Base-by-base conservation (phyloP, 92 coral and sea anemone genomes). In the Isaurus tuberculatus region DNA sequence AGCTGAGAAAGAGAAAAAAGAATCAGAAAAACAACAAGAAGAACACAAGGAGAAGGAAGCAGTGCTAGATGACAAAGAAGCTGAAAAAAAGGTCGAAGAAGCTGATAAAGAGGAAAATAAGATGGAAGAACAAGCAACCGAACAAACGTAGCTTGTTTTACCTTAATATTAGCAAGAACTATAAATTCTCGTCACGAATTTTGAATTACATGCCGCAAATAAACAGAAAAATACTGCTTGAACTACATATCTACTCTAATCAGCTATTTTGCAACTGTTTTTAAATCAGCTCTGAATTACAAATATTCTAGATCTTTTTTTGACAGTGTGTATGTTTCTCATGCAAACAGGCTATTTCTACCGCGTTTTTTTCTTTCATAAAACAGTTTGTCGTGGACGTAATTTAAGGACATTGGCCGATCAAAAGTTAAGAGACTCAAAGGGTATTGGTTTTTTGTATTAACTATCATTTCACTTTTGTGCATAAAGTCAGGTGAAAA, bases 101-200 rank as follows among this genome's bases (percentile, higher is more conserved):
- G 63, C 27, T n/a, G 63, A 55, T 20, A 55, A 55, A 22, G 25
- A 55, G n/a, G 79, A 73, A n/a, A 49, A 22, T 23, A 73, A 73
- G 19, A 22, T 65, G 19, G 65, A 73, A 31, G 79, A 73, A 48
- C 64, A 64, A 44, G 65, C 61, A 22, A 30, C 79, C 34, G 79
- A 17, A 8, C 65, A 73, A 25, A 73, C 79, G 79, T 73, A 73
- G 55, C n/a, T 73, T 42, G 61, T 55, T 46, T 26, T 16, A 17
- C 16, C 14, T 13, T 73, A 36, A 70, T 36, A 17, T 16, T 36
- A 11, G 10, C 23, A 25, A 75, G 33, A 23, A 75, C 57, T 55
- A n/a, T 55, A 33, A 25, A 75, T 31, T 57, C 55, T 74, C 32
- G 65, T 65, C 31, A 13, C 19, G 11, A 4, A 9, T 26, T 33